Conservation (phyloP, 2,113 vertebrate genomes). For the Gopherus evgoodei region DNA sequence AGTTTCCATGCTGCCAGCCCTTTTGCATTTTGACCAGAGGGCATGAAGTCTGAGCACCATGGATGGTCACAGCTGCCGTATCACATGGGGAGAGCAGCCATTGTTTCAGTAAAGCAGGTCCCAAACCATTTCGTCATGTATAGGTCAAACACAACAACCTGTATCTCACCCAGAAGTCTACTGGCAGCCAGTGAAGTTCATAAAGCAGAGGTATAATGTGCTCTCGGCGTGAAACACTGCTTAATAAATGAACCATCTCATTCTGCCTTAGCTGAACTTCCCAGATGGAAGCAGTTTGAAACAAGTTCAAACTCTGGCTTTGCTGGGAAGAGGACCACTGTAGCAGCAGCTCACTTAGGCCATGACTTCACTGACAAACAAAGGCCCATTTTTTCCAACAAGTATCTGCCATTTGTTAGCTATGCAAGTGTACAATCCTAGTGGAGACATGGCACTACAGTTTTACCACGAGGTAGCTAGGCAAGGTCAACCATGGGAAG, state of each 20-base stretch:
- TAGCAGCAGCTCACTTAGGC: neutral
- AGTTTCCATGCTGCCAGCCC: neutral
- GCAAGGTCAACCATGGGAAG: neutral
- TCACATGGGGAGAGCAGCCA: neutral
- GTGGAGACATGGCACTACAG: neutral
- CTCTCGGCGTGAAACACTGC: neutral
- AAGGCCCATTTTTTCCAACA: neutral
- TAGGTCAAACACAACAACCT: neutral
- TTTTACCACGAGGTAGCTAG: neutral
- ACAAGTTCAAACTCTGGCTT: neutral
- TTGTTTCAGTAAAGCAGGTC: rapidly evolving
- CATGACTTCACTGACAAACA: rapidly evolving
- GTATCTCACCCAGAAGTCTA: neutral
- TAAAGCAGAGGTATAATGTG: neutral
- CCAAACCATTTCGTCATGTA: neutral
- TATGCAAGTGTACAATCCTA: neutral
- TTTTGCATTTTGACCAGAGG: neutral
- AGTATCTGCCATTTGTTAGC: neutral
- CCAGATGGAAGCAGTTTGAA: neutral
- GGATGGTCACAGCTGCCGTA: neutral
- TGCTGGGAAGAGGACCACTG: neutral
- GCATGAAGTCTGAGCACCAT: neutral
- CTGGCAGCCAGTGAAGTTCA: neutral
- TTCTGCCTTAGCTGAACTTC: neutral
- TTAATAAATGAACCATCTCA: neutral